Base-by-base conservation (phyloP, 2,888 invertebrate species). In the Ichneumoninae sp. region DNA sequence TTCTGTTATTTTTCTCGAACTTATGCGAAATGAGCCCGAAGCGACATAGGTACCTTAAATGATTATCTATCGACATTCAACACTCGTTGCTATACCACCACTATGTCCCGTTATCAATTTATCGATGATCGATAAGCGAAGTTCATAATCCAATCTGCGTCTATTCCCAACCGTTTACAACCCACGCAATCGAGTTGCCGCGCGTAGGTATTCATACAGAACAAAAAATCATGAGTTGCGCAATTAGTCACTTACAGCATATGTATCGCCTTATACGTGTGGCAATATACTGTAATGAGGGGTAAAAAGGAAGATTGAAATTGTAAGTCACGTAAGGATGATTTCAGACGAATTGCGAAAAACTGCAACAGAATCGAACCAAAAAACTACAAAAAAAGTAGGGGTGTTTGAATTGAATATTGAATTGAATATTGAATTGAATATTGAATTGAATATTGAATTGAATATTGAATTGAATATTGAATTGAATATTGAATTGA, bases 71-170 rank as follows among this genome's bases (percentile, higher is more conserved):
- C 3, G 47, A 30, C 65, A 26, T 33, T 75, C 50, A 36, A 65
- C 63, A 65, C 7, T 30, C 74, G 50, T 50, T 30, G 40, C 8
- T 22, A 26, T 71, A 54, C 40, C 22, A 26, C 6, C 40, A 1
- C 22, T 57, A 2, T 40, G 13, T 66, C 66, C 3, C 22, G 71
- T 57, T 19, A 71, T 57, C 40, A 36, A 71, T 71, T 71, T 40
- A 30, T 71, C 54, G 40, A 71, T 57, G 82, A 80, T 82, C 77
- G 71, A 76, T 77, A 65, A 44, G 50, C 54, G 30, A 47, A 82
- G 44, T 77, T 66, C 22, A 47, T 54, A 65, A 71, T 57, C 76
- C 65, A 65, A 65, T 66, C 71, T 16, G 50, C 44, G 16, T 57
- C 16, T 19, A 69, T 57, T 47, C 36, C 60, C 19, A 50, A 30